Base-by-base conservation (phyloP, 1,140 invertebrate genomes). In the Plectrocnemia conspersa region DNA sequence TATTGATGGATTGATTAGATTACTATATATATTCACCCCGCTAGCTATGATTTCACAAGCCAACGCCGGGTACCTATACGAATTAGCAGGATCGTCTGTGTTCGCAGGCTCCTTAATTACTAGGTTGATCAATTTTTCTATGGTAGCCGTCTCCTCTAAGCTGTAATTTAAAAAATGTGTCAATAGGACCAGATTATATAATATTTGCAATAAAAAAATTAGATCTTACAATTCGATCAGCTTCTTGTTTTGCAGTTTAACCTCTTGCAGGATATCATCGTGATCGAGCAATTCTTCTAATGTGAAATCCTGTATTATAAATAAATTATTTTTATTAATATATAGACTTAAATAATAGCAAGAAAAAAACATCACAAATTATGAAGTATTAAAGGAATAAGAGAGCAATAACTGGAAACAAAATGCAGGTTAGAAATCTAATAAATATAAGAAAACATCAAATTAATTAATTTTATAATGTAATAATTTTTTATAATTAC, bases 181-280 rank as follows among this genome's bases (percentile, higher is more conserved):
- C 3, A 1, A 3, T 21, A 47, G 29, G 2, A 32, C 32, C 15
- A 48, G 18, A 33, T 3, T 6, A 21, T 13, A 24, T 38, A 22
- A 24, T 52, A 24, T 6, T 16, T n/a, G 18, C 24, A 42, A 22
- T 38, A 50, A 36, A 33, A 46, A 45, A 24, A 41, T 41, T 3
- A 11, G 4, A 13, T 6, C 89, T 89, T 82, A 96, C 93, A 89
- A 96, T 65, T 91, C 90, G 59, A 96, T 81, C 52, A 98, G 76
- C 64, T 87, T 89, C 72, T 88, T 91, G 71, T 95, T 96, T 69
- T 91, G 89, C 58, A 83, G 84, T 78, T 92, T 93, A 72, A 93
- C 95, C 81, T 98, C 93, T 72, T 94, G 91, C 56, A 98, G 78
- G 66, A 97, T 89, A 73, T 96, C 91, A 69, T 95, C 92, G 73